Evolutionary conservation across 2,113 vertebrate genomes (phyloP), one percentile per base, ranked within the genome.

Genomic region (Colaptes auratus): DNA sequence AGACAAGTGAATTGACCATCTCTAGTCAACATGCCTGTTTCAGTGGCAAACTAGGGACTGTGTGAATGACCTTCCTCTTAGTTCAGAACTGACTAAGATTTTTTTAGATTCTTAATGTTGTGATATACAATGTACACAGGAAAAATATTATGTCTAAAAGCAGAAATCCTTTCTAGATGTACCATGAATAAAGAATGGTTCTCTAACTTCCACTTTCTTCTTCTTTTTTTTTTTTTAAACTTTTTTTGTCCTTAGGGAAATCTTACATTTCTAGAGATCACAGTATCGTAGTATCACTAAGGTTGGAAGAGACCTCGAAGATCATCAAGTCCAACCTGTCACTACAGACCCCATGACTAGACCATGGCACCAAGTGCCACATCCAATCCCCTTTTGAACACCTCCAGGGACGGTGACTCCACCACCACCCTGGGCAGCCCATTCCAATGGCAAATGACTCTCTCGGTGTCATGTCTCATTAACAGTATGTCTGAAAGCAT

Each of bases 121-220:
- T 50, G 8, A 84, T n/a, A 42, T 72, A 35, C 6, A 2, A 46
- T 3, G 1, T 28, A 20, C 0, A 0, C 50, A 39, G 64, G 9
- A 75, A 84, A 77, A 84, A 59, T 4, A 20, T 9, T 83, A 11
- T 24, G 4, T 3, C 18, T 48, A 19, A 66, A 92, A 56, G 5
- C 59, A 80, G 5, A 70, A 89, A 25, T 33, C 0, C 3, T 82
- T 65, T 65, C 28, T 59, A 81, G 80, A 65, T 7, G 1, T 44
- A 14, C 9, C 0, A 21, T 31, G 6, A 78, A 65, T 56, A 66
- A 50, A 12, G 10, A 73, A n/a, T 28, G 9, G 1, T 74, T 88
- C 55, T 76, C 6, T 17, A 58, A 6, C 6, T 67, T 78, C 23
- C 5, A 53, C 5, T 3, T n/a, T n/a, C n/a, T n/a, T n/a, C n/a